Evolutionary conservation across 2,888 invertebrate genomes (phyloP), one percentile per base, ranked within the genome.

Genomic region (Tenodera sinensis): DNA sequence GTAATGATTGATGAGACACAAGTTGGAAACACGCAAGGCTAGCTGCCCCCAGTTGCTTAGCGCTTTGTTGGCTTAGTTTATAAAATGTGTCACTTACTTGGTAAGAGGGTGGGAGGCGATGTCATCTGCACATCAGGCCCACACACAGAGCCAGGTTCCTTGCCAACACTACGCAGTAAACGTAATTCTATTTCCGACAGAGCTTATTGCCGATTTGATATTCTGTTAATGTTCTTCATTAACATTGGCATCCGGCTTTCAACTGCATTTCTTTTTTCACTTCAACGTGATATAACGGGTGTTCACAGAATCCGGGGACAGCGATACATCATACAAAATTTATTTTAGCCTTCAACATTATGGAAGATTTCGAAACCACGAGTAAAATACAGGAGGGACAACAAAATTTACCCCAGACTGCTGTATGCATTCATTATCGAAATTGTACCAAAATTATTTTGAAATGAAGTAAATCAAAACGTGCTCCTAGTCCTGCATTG

Each of bases 41-140:
- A 25, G 71, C 71, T 81, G 9, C 86, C 28, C 28, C 28, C 14
- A 28, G 28, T 47, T 54, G 2, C 47, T 42, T 85, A 42, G 85
- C 42, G 0, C 47, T 47, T 85, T 28, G 85, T 54, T n/a, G 54
- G 27, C 42, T 7, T 30, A 86, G n/a, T 86, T 71, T 30, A 25
- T 81, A 86, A 86, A 86, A 86, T 81, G 54, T 86, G 86, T 86
- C 86, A 86, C 81, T 86, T 86, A 30, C 30, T 28, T 71, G 54
- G 15, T 71, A 25, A 20, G 54, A 71, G 54, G 25, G 3, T 6
- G 25, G 54, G 54, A 25, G 54, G 25, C 25, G 54, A 8, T 71
- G 54, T 71, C 54, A 54, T 54, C 54, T 54, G 54, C 54, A 54
- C 54, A 14, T 54, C 54, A 71, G 54, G 54, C 15, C 54, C 54